Evolutionary conservation across 2,888 invertebrate species (phyloP), one percentile per base, ranked within the genome.

Genomic region (Poecilobothrus nobilitatus): DNA sequence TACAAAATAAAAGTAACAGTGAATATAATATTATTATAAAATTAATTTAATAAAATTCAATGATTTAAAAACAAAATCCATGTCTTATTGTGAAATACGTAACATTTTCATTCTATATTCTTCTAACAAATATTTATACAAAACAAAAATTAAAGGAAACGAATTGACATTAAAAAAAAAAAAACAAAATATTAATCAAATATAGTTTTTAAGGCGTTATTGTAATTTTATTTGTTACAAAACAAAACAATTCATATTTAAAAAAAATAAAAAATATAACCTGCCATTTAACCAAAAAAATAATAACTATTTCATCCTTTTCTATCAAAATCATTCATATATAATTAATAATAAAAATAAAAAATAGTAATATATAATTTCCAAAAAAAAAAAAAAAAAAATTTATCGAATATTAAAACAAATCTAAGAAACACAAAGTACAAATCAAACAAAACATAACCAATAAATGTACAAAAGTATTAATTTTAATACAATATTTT

Each of bases 361-460:
- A 44, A 44, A 44, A 7, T 69, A 67, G 68, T 69, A 68, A 71
- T 68, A 71, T 44, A n/a, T n/a, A n/a, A n/a, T n/a, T n/a, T n/a
- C n/a, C 9, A 63, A 68, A 66, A 68, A 67, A 68, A 63, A 65
- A 69, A 72, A 69, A 67, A 67, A 70, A 68, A 72, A 67, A 73
- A 69, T 70, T 72, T 72, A 69, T 69, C 70, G 27, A 71, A 69
- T 64, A 63, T 67, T 34, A 67, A 73, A 72, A 75, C 73, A 73
- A 74, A 74, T 73, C 73, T 73, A 73, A 73, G 73, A 72, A 72
- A 72, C 73, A 72, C 73, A 73, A 71, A 71, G 72, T 73, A 73
- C 73, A 74, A 75, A 75, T 75, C 75, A n/a, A n/a, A 74, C 74
- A 72, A 76, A 75, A 68, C 69, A 65, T 44, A 72, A 67, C 70